Evolutionary conservation across 2,797 vertebrate species (phyloP).

Genomic region (Lacerta viridis): DNA sequence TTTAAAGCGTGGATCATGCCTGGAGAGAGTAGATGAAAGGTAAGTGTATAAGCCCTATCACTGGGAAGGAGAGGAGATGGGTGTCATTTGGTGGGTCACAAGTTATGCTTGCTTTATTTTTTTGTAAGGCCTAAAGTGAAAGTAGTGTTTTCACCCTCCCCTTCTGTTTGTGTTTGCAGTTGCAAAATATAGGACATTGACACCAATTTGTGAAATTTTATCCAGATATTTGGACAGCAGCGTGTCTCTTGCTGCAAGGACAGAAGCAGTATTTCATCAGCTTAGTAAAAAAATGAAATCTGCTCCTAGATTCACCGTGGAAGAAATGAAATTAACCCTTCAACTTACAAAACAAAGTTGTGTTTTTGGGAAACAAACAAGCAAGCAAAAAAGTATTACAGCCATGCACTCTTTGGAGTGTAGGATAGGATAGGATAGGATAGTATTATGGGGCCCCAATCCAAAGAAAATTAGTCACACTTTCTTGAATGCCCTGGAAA

Average conservation of each 20-base stretch:
- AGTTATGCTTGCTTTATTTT: neutral
- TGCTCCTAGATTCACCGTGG: slow-evolving; percentile 2
- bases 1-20: neutral
- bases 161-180: slow-evolving; percentile 41
- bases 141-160: neutral
- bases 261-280: slow-evolving; percentile 1
- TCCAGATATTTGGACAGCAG: slow-evolving; percentile 9
- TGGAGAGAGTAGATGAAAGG: slow-evolving; percentile 27
- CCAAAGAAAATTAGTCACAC: neutral
- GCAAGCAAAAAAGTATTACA: neutral
- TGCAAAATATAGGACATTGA: neutral
- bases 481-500: neutral
- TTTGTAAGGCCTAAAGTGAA: neutral
- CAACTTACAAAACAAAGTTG: slow-evolving; percentile 25
- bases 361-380: slow-evolving; percentile 29
- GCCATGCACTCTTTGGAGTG: neutral
- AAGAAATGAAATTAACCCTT: slow-evolving; percentile 38
- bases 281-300: slow-evolving; percentile 45
- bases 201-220: slow-evolving; percentile 14
- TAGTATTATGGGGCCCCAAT: neutral
- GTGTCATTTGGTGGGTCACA: neutral
- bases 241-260: slow-evolving; percentile 52
- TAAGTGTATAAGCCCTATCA: neutral
- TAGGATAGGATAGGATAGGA: neutral
- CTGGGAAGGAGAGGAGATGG: neutral